Evolutionary conservation across 1,140 invertebrate genomes (phyloP).

Genomic region (Glomeris maerens): DNA sequence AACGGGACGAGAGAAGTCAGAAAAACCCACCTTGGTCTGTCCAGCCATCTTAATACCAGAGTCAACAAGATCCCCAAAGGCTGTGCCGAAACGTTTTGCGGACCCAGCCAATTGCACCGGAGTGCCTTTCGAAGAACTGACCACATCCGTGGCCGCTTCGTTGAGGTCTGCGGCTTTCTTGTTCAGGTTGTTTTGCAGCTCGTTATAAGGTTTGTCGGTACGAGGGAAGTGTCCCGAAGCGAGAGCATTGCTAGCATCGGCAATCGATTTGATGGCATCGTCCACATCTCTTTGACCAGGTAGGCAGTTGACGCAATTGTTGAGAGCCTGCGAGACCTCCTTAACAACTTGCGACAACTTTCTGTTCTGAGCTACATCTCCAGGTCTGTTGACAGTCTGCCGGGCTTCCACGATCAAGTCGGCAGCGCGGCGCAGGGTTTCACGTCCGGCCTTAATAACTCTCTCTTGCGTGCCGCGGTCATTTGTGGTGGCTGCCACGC

Average conservation of each 20-base stretch:
- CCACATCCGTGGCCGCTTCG: conserved; percentile 63
- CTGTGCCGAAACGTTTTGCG: conserved; percentile 54
- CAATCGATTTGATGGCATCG: conserved; percentile 64
- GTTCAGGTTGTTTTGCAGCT: conserved; percentile 71
- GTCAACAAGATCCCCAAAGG: conserved; percentile 59
- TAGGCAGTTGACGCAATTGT: conserved; percentile 54
- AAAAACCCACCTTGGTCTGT: conserved; percentile 43
- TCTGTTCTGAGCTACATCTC: conserved; percentile 40
- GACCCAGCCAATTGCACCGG: conserved; percentile 54
- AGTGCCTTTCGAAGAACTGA: conserved; percentile 45
- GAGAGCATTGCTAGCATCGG: conserved; percentile 54
- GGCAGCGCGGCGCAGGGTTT: conserved; percentile 60
- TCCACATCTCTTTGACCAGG: conserved; percentile 84
- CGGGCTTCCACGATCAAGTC: conserved; percentile 63
- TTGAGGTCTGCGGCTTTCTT: conserved; percentile 66
- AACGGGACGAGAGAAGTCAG: neutral
- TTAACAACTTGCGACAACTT: conserved; percentile 48
- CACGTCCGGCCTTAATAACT: conserved; percentile 56
- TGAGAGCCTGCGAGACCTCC: conserved; percentile 40
- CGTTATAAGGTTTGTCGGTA: conserved; percentile 57
- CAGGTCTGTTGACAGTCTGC: conserved; percentile 44
- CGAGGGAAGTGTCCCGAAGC: conserved; percentile 49
- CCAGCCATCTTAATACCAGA: conserved; percentile 69
- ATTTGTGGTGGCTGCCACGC: conserved; percentile 51
- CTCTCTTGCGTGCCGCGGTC: conserved; percentile 44